Evolutionary conservation across 2,888 invertebrate species (phyloP), one percentile per base, ranked within the genome.

Genomic region (Cephus sareptanus): DNA sequence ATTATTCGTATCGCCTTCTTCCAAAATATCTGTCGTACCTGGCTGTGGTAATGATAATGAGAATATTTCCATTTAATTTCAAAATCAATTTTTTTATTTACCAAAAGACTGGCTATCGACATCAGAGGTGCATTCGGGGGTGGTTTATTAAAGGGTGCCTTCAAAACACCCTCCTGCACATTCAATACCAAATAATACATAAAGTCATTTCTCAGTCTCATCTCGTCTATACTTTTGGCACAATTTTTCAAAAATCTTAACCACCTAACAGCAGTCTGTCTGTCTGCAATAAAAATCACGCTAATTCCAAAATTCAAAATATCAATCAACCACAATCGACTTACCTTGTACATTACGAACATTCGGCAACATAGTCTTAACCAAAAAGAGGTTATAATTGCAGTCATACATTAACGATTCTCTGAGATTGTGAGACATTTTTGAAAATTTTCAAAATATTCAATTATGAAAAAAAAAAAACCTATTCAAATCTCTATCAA

Each of bases 121-220:
- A 92, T 89, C 23, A 93, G 84, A 0, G 92, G 91, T 33, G 92
- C 92, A 37, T 89, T 85, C 4, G 93, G 93, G 68, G 88, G 89
- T n/a, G 93, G 93, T 73, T 91, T 91, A 73, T 92, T 91, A 83
- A 94, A 94, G 0, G 94, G 94, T 4, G 92, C 86, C 74, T 90
- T 91, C 74, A 94, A 85, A 80, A 91, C 91, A 3, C 92, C 92
- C 74, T 89, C 89, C 82, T 93, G 92, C 73, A 93, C 91, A 81
- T 92, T 92, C 68, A 92, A 86, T 0, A 93, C 92, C 79, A 94
- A 88, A 84, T 92, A 92, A 85, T 92, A 93, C 91, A 93, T 92
- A 82, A 93, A 93, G 84, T 93, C 93, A 85, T 94, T 94, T 69
- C 94, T 88, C 30, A 93, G 85, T 82, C 91, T 92, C 92, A 93